Evolutionary conservation across 2,888 invertebrate species (phyloP).

Genomic region (Craniophora ligustri): DNA sequence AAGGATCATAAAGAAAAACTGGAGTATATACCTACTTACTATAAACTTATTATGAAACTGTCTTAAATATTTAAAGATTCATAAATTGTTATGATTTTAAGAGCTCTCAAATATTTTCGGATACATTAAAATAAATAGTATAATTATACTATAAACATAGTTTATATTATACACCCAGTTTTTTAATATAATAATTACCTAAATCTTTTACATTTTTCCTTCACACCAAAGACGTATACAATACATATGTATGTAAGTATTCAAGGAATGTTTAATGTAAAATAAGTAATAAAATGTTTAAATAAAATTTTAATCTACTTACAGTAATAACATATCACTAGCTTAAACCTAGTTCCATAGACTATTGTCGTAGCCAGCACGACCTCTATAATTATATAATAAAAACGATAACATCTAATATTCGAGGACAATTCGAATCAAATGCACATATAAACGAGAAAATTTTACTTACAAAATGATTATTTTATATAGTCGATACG

Average conservation of each 20-base stretch:
- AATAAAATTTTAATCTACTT: no score
- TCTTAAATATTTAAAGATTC: slow-evolving; percentile 45
- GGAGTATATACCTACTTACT: slow-evolving; percentile 13
- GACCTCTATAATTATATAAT: slow-evolving; percentile 42
- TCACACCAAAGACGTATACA: no score
- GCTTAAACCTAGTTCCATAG: slow-evolving; percentile 21
- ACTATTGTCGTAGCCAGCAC: slow-evolving; percentile 66
- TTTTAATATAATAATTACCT: no score
- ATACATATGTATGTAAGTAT: no score
- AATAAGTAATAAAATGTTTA: no score
- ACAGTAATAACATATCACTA: no score
- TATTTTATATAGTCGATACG: no score
- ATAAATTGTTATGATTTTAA: slow-evolving; percentile 15
- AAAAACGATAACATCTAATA: slow-evolving; percentile 22
- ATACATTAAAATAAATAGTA: background rate
- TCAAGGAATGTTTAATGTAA: no score
- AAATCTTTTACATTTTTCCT: no score
- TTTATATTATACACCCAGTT: slow-evolving; percentile 17
- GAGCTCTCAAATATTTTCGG: slow-evolving; percentile 12
- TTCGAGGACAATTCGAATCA: slow-evolving; percentile 50
- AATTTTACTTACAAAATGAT: no score
- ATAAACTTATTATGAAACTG: slow-evolving; percentile 32
- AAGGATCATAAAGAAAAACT: slow-evolving; percentile 11
- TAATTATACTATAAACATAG: slow-evolving; percentile 1
- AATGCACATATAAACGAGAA: slow-evolving; percentile 43